These are phyloP conservation scores for Gerris buenoi DNA, from an alignment of 1,140 invertebrate genomes.

Conservation along the genomic window DNA sequence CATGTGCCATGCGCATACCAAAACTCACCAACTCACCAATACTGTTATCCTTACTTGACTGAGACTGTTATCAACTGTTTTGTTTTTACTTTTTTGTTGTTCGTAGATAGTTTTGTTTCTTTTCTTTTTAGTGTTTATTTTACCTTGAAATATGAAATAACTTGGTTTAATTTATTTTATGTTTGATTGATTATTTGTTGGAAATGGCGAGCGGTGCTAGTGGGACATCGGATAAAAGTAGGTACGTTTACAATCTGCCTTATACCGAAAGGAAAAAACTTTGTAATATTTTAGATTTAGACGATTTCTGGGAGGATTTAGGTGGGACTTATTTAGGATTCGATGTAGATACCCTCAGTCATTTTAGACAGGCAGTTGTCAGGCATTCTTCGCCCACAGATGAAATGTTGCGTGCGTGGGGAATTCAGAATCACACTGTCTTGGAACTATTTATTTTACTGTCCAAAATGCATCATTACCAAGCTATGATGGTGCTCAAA, in stretches of 20 bases:
- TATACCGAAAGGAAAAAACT: slow-evolving; percentile 46
- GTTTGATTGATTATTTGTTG: too few species aligned
- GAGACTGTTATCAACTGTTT: too few species aligned
- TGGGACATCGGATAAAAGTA: too few species aligned
- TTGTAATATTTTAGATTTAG: slow-evolving; percentile 58
- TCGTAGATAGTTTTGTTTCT: too few species aligned
- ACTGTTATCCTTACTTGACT: too few species aligned
- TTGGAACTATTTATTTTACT: slow-evolving; percentile 57
- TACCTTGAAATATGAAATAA: too few species aligned
- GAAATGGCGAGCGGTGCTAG: too few species aligned
- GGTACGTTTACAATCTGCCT: slow-evolving; percentile 58
- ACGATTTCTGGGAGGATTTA: slow-evolving; percentile 62
- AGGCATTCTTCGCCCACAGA: slow-evolving; percentile 50
- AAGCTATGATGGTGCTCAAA: slow-evolving; percentile 49
- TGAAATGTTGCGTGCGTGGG: slow-evolving; percentile 58
- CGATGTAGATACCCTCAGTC: slow-evolving; percentile 33
- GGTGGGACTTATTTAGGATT: slow-evolving; percentile 37
- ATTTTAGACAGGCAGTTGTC: slow-evolving; percentile 32
- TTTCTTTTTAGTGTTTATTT: too few species aligned
- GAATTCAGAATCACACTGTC: slow-evolving; percentile 61
- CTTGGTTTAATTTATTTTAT: too few species aligned
- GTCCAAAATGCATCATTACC: slow-evolving; percentile 51
- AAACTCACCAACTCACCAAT: too few species aligned
- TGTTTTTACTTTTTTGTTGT: too few species aligned
- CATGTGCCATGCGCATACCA: too few species aligned